Conservation (phyloP, 2,113 vertebrate genomes). For the Campylorhamphus procurvoides region DNA sequence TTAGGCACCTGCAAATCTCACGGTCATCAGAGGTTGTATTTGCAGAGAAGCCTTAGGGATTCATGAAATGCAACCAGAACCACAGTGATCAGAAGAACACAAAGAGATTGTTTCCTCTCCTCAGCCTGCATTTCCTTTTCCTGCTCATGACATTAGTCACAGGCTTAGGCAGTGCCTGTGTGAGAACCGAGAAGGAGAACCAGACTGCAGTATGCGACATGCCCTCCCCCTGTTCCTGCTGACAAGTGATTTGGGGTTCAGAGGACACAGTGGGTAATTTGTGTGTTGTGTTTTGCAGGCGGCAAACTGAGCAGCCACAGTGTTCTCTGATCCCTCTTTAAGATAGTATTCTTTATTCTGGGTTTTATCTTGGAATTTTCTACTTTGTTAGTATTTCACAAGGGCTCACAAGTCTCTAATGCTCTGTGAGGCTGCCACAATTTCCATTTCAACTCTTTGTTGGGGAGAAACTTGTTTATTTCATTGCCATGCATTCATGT, state of each 20-base stretch:
- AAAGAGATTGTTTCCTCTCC: neutral
- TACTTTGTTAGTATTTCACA: constrained; percentile 41
- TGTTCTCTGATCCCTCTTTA: neutral
- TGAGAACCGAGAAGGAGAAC: neutral
- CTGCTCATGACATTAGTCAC: neutral
- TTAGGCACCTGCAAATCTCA: neutral
- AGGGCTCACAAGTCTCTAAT: neutral
- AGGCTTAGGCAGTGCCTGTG: neutral
- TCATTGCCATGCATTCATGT: neutral
- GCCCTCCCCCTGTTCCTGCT: neutral
- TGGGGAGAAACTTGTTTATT: constrained; percentile 41
- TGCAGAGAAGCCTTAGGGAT: neutral
- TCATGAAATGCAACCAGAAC: neutral
- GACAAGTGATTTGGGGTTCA: neutral
- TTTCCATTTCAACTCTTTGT: constrained; percentile 6
- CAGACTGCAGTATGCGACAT: neutral
- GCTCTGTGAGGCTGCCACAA: neutral
- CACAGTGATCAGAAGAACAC: neutral
- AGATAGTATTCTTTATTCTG: neutral
- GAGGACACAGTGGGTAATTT: neutral
- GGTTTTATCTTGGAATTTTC: neutral
- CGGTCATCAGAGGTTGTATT: neutral
- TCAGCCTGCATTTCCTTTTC: neutral
- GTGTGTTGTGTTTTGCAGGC: neutral
- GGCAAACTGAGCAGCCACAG: neutral